A percentile compares a stretch with the other conserved stretches of the same genome.
Evolutionary conservation across 2,797 vertebrate genomes (phyloP).

Genomic region (Bovichtus variegatus): DNA sequence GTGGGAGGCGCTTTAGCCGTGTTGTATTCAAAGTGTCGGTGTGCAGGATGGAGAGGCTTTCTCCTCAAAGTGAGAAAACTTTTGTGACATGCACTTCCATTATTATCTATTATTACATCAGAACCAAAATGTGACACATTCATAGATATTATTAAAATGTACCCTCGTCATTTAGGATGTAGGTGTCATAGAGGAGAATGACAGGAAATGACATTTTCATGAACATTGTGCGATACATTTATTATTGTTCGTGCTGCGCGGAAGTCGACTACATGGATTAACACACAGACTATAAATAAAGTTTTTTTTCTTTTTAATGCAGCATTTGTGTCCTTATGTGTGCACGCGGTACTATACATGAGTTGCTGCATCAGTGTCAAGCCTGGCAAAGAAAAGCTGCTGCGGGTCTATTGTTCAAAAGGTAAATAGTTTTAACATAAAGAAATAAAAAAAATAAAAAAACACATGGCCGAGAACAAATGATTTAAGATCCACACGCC

Average conservation of each 20-base stretch:
- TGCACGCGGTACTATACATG: background rate
- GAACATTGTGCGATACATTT: background rate
- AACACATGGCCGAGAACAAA: constrained; percentile 3
- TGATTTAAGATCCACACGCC: constrained; percentile 50
- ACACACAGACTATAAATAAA: background rate
- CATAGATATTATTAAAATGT: background rate
- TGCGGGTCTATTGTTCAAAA: background rate
- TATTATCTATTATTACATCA: constrained; percentile 53
- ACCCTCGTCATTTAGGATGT: background rate
- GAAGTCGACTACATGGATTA: background rate
- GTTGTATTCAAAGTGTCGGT: constrained; percentile 82
- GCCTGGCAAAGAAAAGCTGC: background rate
- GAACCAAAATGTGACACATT: background rate
- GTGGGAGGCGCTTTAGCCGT: constrained; percentile 97
- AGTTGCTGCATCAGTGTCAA: background rate
- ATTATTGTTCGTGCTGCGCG: constrained; percentile 11
- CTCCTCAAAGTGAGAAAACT: constrained; percentile 78
- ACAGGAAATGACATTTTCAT: background rate
- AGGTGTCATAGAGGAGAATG: background rate
- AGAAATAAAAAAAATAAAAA: too few relatives aligned
- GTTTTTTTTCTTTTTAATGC: background rate
- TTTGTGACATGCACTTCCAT: constrained; percentile 76
- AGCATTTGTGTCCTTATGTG: background rate
- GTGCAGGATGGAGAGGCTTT: constrained; percentile 56
- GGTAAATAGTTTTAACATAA: constrained; percentile 32